These are phyloP conservation scores for Chorisops tibialis DNA, from an alignment of 2,888 invertebrate genomes.

Conservation along the genomic window DNA sequence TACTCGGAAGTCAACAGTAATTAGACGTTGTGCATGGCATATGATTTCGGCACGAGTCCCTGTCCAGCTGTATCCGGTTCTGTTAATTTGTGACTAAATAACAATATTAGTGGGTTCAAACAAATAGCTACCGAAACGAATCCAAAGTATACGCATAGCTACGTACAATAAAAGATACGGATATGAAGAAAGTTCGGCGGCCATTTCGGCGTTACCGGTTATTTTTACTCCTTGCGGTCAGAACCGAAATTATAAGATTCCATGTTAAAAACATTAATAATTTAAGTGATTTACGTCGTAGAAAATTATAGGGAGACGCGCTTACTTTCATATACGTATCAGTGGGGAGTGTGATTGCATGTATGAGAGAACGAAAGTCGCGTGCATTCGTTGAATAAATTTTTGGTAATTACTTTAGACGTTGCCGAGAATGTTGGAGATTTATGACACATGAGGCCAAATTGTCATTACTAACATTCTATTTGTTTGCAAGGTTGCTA, in stretches of 20 bases:
- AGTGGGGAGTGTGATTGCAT: not conserved
- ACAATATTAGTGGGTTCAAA: not conserved
- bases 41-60: conserved; percentile 22
- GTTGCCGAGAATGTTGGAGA: conserved; percentile 4
- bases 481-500: not conserved
- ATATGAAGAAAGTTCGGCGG: no score
- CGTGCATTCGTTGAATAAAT: conserved; percentile 21
- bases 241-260: no score
- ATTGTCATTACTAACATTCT: not conserved
- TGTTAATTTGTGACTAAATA: conserved; percentile 22
- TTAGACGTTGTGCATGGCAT: conserved; percentile 15
- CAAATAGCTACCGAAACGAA: not conserved
- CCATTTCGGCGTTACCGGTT: no score
- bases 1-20: conserved; percentile 25
- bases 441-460: conserved; percentile 1
- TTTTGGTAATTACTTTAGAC: conserved; percentile 15
- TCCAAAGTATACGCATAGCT: no score
- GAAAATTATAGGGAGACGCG: no score
- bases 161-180: no score
- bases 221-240: no score
- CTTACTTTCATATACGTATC: no score
- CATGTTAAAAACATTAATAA: no score
- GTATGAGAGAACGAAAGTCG: not conserved
- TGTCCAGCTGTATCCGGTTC: conserved; percentile 16
- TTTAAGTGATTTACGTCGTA: no score